phyloP scores from a whole-genome alignment of 2,888 invertebrate species.

The Poecilobothrus nobilitatus region DNA sequence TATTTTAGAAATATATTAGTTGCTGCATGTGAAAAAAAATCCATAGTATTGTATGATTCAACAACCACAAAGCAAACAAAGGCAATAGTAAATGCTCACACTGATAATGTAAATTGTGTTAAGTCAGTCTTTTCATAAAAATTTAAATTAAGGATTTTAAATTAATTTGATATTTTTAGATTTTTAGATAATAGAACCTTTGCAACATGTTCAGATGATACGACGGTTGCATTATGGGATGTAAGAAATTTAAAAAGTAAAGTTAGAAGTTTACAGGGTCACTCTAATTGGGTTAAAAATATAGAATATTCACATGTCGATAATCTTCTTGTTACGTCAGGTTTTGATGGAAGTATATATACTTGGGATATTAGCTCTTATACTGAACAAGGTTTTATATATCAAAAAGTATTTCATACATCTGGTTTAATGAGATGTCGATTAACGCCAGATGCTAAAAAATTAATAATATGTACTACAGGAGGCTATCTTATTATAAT shows the following conservation, averaged over 20 bases:
- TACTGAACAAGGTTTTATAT: constrained; percentile 66
- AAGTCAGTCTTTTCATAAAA: constrained; percentile 53
- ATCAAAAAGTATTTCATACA: constrained; percentile 77
- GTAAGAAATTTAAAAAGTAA: constrained; percentile 72
- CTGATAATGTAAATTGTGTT: constrained; percentile 86
- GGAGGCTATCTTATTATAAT: constrained; percentile 83
- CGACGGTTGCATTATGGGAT: constrained; percentile 88
- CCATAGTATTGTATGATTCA: constrained; percentile 80
- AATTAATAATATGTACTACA: constrained; percentile 85
- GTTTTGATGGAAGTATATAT: constrained; percentile 86
- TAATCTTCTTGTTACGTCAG: constrained; percentile 79
- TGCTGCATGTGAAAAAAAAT: constrained; percentile 85
- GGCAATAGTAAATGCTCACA: constrained; percentile 71
- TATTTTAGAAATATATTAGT: constrained; percentile 63
- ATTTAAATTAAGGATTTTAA: neutral
- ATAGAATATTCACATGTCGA: constrained; percentile 84
- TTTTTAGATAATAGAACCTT: constrained; percentile 80
- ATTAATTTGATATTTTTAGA: constrained; percentile 44
- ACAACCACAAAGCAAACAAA: constrained; percentile 65
- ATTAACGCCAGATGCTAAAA: constrained; percentile 73
- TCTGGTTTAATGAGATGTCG: constrained; percentile 64
- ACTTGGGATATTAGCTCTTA: constrained; percentile 89
- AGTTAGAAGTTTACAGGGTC: constrained; percentile 70
- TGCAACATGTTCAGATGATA: constrained; percentile 91
- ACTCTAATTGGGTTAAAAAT: constrained; percentile 94